Evolutionary conservation across 2,113 vertebrate species (phyloP).

Genomic region (Tenebrosternarchus preto): DNA sequence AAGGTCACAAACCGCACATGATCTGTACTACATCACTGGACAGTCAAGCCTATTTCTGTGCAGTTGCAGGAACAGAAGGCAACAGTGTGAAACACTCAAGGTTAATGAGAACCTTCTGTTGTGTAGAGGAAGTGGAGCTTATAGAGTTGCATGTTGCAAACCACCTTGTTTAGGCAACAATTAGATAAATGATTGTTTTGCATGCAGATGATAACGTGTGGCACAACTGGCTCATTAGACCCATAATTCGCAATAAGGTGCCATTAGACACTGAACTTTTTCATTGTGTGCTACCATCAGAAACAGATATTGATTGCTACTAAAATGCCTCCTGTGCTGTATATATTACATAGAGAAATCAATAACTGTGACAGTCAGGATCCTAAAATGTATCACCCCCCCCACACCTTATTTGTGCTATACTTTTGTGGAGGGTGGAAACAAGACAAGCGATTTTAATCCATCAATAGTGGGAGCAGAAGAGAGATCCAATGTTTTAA

Average conservation of each 20-base stretch:
- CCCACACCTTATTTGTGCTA: slow-evolving; percentile 42
- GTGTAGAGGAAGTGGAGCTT: slow-evolving; percentile 13
- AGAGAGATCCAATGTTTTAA: slow-evolving; percentile 68
- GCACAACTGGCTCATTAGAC: slow-evolving; percentile 34
- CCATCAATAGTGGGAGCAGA: slow-evolving; percentile 53
- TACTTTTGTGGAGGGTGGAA: slow-evolving; percentile 48
- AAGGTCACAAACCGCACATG: slow-evolving; percentile 8
- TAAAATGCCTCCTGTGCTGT: slow-evolving; percentile 38
- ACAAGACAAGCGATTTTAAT: slow-evolving; percentile 60
- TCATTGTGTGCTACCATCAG: slow-evolving; percentile 31
- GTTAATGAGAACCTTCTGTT: slow-evolving; percentile 34
- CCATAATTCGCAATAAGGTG: slow-evolving; percentile 46
- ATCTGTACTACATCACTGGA: slow-evolving; percentile 9
- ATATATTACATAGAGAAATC: slow-evolving; percentile 44
- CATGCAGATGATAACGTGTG: slow-evolving; percentile 31
- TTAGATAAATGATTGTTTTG: slow-evolving; percentile 11
- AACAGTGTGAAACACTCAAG: slow-evolving; percentile 23
- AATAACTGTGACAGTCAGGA: slow-evolving; percentile 52
- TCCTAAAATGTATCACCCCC: slow-evolving; percentile 46
- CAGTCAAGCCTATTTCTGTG: slow-evolving; percentile 17
- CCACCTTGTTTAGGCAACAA: slow-evolving; percentile 16
- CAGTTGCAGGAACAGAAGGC: slow-evolving; percentile 20
- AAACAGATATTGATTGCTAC: slow-evolving; percentile 44
- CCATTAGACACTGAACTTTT: slow-evolving; percentile 42
- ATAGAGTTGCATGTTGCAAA: slow-evolving; percentile 7